Conservation (phyloP, 92 coral and sea anemone genomes). For the Siderastrea radians region DNA sequence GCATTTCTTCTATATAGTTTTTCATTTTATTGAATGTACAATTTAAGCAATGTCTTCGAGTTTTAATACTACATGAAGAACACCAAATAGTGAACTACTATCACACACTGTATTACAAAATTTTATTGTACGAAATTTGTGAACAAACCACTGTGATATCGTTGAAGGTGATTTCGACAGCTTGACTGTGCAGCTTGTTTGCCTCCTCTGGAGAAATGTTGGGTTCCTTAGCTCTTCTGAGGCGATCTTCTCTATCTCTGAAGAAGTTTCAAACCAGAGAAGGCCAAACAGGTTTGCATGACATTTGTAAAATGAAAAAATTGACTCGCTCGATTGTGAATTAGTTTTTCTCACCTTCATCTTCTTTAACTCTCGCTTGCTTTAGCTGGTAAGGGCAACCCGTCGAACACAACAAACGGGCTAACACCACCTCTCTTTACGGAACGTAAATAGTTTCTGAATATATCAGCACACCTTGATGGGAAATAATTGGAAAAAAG, state of each 20-base stretch:
- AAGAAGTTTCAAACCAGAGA: neutral
- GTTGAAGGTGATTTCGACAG: slow-evolving; percentile 48
- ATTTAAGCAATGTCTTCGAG: too few relatives aligned
- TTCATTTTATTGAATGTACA: too few relatives aligned
- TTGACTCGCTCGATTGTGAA: too few relatives aligned
- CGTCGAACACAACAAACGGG: slow-evolving; percentile 18
- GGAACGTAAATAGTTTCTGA: slow-evolving; percentile 6
- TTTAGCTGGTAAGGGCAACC: slow-evolving; percentile 20
- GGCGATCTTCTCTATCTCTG: slow-evolving; percentile 29
- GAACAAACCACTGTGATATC: slow-evolving; percentile 21
- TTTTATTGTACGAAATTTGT: neutral
- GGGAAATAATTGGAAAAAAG: neutral
- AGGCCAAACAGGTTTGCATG: neutral
- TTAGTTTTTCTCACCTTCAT: slow-evolving; percentile 20
- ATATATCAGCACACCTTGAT: slow-evolving; percentile 21
- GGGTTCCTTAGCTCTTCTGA: slow-evolving; percentile 19
- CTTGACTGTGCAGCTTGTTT: slow-evolving; percentile 42
- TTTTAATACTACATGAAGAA: neutral
- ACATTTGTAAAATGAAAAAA: neutral
- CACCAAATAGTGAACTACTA: neutral
- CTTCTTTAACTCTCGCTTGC: slow-evolving; percentile 46
- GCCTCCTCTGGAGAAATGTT: slow-evolving; percentile 18
- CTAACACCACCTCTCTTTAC: slow-evolving; percentile 18
- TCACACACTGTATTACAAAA: neutral
- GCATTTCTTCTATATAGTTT: neutral